phyloP scores from a whole-genome alignment of 2,113 vertebrate genomes.

The Apistogramma diplotaenia region DNA sequence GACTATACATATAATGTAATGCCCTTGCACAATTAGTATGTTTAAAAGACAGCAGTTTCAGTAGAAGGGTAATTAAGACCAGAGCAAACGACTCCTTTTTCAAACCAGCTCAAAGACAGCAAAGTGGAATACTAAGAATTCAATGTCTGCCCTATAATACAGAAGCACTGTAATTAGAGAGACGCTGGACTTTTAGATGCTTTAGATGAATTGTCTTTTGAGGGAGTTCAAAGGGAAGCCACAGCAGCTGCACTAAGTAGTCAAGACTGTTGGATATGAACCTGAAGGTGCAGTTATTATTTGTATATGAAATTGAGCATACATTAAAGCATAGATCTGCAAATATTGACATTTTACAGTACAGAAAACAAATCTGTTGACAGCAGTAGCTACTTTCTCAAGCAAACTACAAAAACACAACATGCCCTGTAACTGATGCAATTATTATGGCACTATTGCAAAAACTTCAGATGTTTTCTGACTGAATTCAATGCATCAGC shows the following conservation, averaged over 20 bases:
- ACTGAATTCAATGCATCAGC: not conserved
- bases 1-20: not conserved
- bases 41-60: slow-evolving; percentile 37
- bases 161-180: slow-evolving; percentile 68
- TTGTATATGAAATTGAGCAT: not conserved
- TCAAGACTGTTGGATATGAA: slow-evolving; percentile 8
- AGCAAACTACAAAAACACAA: not conserved
- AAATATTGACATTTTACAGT: not conserved
- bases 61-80: slow-evolving; percentile 32
- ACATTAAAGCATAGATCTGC: not conserved
- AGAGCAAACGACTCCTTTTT: slow-evolving; percentile 39
- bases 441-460: not conserved
- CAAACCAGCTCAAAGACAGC: slow-evolving; percentile 53
- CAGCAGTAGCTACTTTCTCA: not conserved
- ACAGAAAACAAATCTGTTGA: not conserved
- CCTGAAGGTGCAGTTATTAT: slow-evolving; percentile 35
- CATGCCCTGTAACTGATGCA: not conserved
- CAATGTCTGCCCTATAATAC: slow-evolving; percentile 67
- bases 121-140: slow-evolving; percentile 54
- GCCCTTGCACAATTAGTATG: slow-evolving; percentile 31
- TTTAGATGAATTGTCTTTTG: slow-evolving; percentile 67
- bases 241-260: slow-evolving; percentile 49
- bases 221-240: slow-evolving; percentile 67
- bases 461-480: not conserved
- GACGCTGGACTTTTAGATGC: slow-evolving; percentile 63